Conservation (phyloP, 2,888 invertebrate species). For the Leucophora obtusa region DNA sequence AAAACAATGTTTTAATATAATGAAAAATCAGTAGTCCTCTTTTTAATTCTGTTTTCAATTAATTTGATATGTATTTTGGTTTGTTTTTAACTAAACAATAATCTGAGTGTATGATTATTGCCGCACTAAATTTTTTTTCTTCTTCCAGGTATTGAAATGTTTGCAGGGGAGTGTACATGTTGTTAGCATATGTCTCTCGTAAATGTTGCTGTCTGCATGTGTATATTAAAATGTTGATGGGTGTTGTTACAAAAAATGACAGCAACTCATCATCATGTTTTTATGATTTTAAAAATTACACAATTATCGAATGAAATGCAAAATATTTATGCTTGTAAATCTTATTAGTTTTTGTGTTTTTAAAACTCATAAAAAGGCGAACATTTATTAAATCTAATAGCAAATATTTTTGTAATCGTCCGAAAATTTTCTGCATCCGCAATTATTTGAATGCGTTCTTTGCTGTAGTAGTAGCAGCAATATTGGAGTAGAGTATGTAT, state of each 20-base stretch:
- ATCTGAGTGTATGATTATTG: too few relatives aligned
- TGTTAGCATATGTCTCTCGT: conserved; percentile 36
- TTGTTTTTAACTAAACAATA: too few relatives aligned
- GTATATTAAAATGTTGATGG: neutral
- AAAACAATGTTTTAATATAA: too few relatives aligned
- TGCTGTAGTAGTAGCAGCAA: too few relatives aligned
- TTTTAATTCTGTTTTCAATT: too few relatives aligned
- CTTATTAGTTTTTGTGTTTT: neutral
- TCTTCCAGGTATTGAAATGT: too few relatives aligned
- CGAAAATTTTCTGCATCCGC: neutral
- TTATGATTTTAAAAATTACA: conserved; percentile 16
- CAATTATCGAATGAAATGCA: neutral
- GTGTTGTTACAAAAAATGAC: conserved; percentile 36
- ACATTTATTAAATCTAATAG: neutral
- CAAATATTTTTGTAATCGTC: neutral
- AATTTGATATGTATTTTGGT: too few relatives aligned
- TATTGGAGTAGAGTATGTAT: too few relatives aligned
- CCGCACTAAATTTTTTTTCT: too few relatives aligned
- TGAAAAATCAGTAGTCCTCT: too few relatives aligned
- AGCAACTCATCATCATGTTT: conserved; percentile 41
- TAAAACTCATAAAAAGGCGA: neutral
- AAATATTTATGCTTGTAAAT: neutral
- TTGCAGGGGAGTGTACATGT: too few relatives aligned
- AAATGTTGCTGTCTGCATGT: conserved; percentile 3
- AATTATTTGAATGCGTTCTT: neutral